Percentiles rank a stretch among this genome's conserved stretches.
Evolutionary conservation across 1,140 invertebrate genomes (phyloP).

Genomic region (Drosophila kepulauana): DNA sequence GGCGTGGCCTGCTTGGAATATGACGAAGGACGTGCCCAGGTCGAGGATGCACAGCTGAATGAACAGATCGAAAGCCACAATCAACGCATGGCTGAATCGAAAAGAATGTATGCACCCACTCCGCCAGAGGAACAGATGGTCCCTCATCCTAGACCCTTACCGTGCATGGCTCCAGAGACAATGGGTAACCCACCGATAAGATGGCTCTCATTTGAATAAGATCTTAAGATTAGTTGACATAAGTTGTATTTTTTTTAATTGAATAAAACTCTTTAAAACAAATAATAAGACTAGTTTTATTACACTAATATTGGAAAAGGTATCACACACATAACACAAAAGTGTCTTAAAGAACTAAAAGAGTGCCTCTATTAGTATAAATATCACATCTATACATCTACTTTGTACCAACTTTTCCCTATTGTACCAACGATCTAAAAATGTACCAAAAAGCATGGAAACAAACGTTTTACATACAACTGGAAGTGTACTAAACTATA

Average conservation of each 20-base stretch:
- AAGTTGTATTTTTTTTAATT: neutral
- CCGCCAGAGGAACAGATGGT: constrained; percentile 53
- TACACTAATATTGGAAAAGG: too few relatives aligned
- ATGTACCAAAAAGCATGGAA: too few relatives aligned
- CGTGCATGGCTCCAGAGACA: neutral
- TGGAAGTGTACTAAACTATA: too few relatives aligned
- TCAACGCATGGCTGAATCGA: constrained; percentile 64
- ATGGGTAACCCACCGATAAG: constrained; percentile 51
- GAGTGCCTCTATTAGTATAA: too few relatives aligned
- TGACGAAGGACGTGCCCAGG: constrained; percentile 93
- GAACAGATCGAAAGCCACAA: constrained; percentile 97
- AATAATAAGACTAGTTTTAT: too few relatives aligned
- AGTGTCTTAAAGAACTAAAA: too few relatives aligned
- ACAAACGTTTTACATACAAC: too few relatives aligned
- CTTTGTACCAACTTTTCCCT: too few relatives aligned
- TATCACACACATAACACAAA: too few relatives aligned
- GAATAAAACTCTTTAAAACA: constrained; percentile 19
- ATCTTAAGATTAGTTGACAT: neutral
- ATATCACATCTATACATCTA: too few relatives aligned
- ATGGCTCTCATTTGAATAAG: constrained; percentile 27
- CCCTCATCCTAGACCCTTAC: constrained; percentile 23
- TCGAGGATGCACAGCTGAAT: constrained; percentile 93
- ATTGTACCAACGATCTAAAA: too few relatives aligned
- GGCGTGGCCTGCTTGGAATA: constrained; percentile 96
- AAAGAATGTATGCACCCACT: constrained; percentile 58